A percentile compares a stretch with the other conserved stretches of the same genome.
These are phyloP conservation scores for Amaurobius ferox DNA, from an alignment of 2,888 invertebrate genomes.

Conservation along the genomic window DNA sequence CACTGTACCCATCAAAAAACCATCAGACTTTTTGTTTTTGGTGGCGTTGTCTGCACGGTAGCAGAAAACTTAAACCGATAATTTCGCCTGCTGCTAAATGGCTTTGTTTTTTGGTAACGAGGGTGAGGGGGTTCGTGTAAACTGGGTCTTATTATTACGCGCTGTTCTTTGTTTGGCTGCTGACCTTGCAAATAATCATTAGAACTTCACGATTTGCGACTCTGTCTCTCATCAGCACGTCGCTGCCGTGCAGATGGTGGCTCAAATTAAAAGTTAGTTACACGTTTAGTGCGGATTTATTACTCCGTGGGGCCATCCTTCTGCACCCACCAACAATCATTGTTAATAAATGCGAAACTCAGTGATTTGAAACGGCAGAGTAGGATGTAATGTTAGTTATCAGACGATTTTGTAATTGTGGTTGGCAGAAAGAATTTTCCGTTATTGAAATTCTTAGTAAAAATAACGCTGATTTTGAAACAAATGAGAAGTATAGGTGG, in stretches of 20 bases:
- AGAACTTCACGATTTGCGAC: conserved; percentile 41
- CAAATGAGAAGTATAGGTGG: too few species aligned
- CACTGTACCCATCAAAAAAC: conserved; percentile 63
- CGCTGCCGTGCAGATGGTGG: neutral
- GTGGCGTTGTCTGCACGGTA: conserved; percentile 35
- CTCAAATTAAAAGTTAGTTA: conserved; percentile 13
- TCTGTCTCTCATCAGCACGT: neutral
- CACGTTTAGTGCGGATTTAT: neutral
- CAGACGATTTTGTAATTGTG: neutral
- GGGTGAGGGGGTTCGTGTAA: conserved; percentile 24
- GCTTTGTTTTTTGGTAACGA: conserved; percentile 44
- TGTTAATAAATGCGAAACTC: neutral
- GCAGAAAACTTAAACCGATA: conserved; percentile 59
- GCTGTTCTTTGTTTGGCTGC: conserved; percentile 20
- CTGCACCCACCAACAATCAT: neutral
- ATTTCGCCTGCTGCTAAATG: conserved; percentile 61
- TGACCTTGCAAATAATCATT: conserved; percentile 40
- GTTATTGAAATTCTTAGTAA: too few species aligned
- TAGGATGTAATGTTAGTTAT: neutral
- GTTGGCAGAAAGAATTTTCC: too few species aligned
- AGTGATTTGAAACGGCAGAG: neutral
- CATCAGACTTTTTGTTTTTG: conserved; percentile 38
- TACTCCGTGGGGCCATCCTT: neutral
- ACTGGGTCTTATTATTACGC: conserved; percentile 55
- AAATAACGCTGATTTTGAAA: too few species aligned